These are phyloP conservation scores for Paramormyrops hopkinsi DNA, from an alignment of 2,797 vertebrate genomes.

Conservation along the genomic window DNA sequence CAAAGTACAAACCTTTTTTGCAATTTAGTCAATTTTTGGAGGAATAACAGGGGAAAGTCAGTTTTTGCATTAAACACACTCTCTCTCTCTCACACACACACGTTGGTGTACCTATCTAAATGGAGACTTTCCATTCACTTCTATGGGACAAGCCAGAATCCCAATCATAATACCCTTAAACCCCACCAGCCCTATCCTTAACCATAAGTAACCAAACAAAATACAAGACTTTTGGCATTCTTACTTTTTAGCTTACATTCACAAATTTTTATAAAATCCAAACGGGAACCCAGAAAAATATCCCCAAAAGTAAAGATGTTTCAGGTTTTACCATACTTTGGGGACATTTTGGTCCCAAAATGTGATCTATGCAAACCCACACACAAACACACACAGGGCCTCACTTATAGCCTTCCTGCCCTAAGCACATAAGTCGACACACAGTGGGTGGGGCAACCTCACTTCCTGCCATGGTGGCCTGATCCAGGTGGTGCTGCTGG, in stretches of 20 bases:
- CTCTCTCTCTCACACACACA: not conserved
- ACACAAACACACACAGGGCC: not conserved
- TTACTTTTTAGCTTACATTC: too few species aligned
- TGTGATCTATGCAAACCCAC: not conserved
- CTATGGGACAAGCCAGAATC: too few species aligned
- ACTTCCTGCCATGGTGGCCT: slow-evolving; percentile 70
- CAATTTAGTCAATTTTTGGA: not conserved
- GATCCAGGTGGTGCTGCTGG: slow-evolving; percentile 77
- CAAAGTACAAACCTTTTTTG: not conserved
- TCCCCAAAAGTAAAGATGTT: not conserved
- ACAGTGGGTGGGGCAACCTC: slow-evolving; percentile 44
- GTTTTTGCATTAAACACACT: not conserved
- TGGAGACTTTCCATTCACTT: too few species aligned
- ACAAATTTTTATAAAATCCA: too few species aligned
- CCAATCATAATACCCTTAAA: too few species aligned
- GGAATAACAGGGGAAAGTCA: not conserved
- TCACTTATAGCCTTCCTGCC: not conserved
- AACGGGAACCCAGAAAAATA: not conserved
- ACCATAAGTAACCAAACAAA: too few species aligned
- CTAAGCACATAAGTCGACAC: not conserved
- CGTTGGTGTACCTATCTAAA: not conserved
- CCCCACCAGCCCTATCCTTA: too few species aligned
- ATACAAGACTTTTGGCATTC: too few species aligned
- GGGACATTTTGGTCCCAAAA: not conserved
- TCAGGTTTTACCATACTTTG: not conserved